These are phyloP conservation scores for Jacana jacana DNA, from an alignment of 2,113 vertebrate species.

Conservation along the genomic window DNA sequence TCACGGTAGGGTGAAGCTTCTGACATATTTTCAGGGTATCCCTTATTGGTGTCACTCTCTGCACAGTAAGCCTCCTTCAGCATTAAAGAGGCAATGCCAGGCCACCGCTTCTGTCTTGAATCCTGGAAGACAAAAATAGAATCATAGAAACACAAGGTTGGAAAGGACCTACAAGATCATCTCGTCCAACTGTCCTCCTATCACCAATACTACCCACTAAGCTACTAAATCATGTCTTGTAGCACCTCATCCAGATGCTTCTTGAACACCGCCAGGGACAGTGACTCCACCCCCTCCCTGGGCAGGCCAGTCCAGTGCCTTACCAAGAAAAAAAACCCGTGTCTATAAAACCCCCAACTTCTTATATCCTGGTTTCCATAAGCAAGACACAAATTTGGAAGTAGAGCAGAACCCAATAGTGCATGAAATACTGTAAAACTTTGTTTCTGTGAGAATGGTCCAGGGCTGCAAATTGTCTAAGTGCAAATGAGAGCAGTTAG, in stretches of 20 bases:
- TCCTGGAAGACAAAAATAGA: constrained; percentile 77
- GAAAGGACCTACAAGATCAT: no score
- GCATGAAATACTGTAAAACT: neutral
- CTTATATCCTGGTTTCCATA: neutral
- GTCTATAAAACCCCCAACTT: neutral
- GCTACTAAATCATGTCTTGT: no score
- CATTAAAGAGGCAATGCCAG: constrained; percentile 73
- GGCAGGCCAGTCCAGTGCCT: no score
- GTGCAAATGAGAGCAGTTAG: neutral
- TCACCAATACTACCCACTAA: no score
- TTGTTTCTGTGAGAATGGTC: neutral
- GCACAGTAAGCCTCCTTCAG: constrained; percentile 68
- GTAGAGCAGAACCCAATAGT: neutral
- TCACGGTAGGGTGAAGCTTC: constrained; percentile 81
- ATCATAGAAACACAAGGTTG: no score
- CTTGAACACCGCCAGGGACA: no score
- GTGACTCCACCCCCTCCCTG: no score
- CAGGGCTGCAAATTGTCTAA: neutral
- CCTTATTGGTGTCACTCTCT: constrained; percentile 61
- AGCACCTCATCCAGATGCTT: no score
- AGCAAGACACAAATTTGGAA: neutral
- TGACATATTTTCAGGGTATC: constrained; percentile 71
- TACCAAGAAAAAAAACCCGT: neutral
- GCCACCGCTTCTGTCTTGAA: constrained; percentile 82
- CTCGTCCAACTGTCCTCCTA: no score